Base-by-base conservation (phyloP, 2,797 vertebrate species). In the Fringilla coelebs region DNA sequence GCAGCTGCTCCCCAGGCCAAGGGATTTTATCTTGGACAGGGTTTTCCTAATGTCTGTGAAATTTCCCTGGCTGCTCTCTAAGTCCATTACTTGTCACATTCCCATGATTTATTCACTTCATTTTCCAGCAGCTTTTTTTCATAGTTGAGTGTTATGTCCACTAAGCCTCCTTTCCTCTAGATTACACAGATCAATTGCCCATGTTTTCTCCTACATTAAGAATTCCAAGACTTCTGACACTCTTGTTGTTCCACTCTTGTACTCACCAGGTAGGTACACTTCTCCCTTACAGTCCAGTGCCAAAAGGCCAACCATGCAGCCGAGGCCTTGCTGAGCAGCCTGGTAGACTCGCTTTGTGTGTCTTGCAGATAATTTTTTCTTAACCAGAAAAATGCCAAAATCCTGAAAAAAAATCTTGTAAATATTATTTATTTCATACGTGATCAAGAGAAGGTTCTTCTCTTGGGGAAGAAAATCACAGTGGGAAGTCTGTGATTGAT, bases 41-140 rank as follows among this genome's bases (percentile, higher is more conserved):
- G 22, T 87, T 92, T 71, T 80, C 70, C 70, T 74, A 22, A 79
- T 22, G 25, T 48, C 65, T 80, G 57, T 78, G 62, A 72, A 90
- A 68, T 82, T 62, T 72, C 74, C 43, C 25, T 85, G 49, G 67
- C 78, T 94, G 54, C 46, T 46, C 58, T 89, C 89, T 57, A 85
- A 90, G 71, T 45, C 66, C n/a, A 70, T 92, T 85, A 61, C 60
- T 89, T 91, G 87, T 90, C 89, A 92, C 60, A 68, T 85, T 71
- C 46, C 43, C 62, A 40, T 87, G 36, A 95, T 87, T 95, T 85
- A 87, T 94, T 81, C 54, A 31, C 31, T 85, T 89, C 36, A 58
- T 57, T 90, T 93, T 58, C 17, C 89, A 92, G 60, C 43, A 76
- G 38, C 28, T 76, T 92, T 89, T 91, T 92, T 85, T 79, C 38